These are phyloP conservation scores for Myocastor coypus DNA, from an alignment of 2,113 vertebrate genomes.

Conservation along the genomic window DNA sequence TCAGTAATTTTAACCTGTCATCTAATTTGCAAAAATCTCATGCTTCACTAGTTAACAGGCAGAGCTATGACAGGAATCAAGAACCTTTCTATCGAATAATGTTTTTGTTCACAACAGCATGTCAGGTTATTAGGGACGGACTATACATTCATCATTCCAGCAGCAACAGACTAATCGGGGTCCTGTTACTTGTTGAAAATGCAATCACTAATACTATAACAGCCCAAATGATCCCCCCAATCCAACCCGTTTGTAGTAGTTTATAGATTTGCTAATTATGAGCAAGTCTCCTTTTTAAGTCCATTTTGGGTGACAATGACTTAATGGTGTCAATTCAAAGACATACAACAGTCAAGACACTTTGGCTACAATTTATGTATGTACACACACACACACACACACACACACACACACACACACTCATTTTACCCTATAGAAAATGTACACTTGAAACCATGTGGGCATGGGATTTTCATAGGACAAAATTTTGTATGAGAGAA, in stretches of 20 bases:
- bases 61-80: constrained; percentile 39
- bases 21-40: constrained; percentile 52
- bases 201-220: constrained; percentile 21
- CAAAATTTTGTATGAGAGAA: background rate
- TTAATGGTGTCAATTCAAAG: constrained; percentile 43
- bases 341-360: background rate
- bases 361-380: background rate
- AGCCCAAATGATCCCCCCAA: constrained; percentile 1
- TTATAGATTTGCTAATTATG: constrained; percentile 4
- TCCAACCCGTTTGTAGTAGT: constrained; percentile 22
- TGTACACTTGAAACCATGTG: background rate
- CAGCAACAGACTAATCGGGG: constrained; percentile 2
- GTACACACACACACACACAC: background rate
- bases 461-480: background rate
- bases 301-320: constrained; percentile 5
- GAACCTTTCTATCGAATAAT: constrained; percentile 65
- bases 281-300: constrained; percentile 12
- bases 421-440: background rate
- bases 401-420: background rate
- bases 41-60: constrained; percentile 72
- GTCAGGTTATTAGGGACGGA: constrained; percentile 45
- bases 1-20: background rate
- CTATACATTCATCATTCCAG: constrained; percentile 24
- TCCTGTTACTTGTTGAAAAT: constrained; percentile 30
- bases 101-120: constrained; percentile 57